Evolutionary conservation across 2,797 vertebrate species (phyloP), one percentile per base, ranked within the genome.

Genomic region (Lemur catta): DNA sequence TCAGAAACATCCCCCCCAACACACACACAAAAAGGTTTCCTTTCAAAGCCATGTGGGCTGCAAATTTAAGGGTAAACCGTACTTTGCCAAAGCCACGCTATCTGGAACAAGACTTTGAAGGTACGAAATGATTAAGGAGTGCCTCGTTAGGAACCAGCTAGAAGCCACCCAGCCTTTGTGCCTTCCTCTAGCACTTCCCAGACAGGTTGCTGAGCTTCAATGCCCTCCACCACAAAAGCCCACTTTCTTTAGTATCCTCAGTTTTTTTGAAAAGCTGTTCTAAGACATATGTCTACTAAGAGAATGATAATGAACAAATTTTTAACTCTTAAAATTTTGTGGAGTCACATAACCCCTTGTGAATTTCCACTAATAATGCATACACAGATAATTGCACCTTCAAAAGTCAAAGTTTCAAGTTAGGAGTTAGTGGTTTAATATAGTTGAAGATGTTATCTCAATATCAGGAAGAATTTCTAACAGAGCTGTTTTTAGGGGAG

Each of bases 1-100:
- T 94, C 95, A 96, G 97, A 98, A 97, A 94, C 65, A 96, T 72
- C 24, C 33, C 69, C 57, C 57, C 17, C 71, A 41, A 7, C 46
- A 15, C 75, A 61, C 17, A 28, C 46, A 74, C 12, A 20, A 87
- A 84, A 94, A 57, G 10, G 15, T 69, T 96, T 96, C 61, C 38
- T 93, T 97, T 87, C 80, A 93, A 95, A 96, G 50, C 43, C 69
- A 65, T 22, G 13, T 72, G 67, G 48, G 33, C 59, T 78, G 46
- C 91, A 93, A 97, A 65, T 80, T 59, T 88, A 96, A 97, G 74
- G 52, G 55, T 52, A 86, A 71, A 48, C 30, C 28, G 63, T 50
- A 69, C 65, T 92, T 96, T 89, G 63, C 48, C 46, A 95, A 89
- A 97, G 67, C 43, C 59, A 85, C 61, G 71, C 35, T 95, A 90